A percentile compares a stretch with the other conserved stretches of the same genome.
Conservation (phyloP, 2,797 vertebrate species). For the Distichodus sexfasciatus region DNA sequence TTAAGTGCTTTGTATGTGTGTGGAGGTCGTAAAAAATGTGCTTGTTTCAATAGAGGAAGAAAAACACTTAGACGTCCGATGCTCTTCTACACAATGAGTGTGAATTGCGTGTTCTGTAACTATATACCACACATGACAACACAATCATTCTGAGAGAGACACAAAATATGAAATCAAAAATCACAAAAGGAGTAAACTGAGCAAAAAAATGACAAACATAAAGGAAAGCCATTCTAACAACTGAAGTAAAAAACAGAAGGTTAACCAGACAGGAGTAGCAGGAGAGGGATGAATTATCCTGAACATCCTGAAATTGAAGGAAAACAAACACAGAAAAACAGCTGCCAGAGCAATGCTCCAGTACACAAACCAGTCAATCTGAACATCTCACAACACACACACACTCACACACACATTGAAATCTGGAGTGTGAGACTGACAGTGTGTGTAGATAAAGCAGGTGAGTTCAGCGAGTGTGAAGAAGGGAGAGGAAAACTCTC, state of each 20-base stretch:
- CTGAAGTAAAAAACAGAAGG: too few relatives aligned
- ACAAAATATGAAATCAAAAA: too few relatives aligned
- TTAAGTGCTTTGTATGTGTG: conserved; percentile 7
- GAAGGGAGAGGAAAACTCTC: background rate
- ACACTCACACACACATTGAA: background rate
- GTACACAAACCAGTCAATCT: background rate
- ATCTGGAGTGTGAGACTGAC: background rate
- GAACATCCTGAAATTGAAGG: background rate
- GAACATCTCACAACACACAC: too few relatives aligned
- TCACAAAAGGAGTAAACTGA: too few relatives aligned
- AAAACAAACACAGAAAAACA: background rate
- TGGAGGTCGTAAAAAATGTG: conserved; percentile 1
- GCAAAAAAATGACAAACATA: too few relatives aligned
- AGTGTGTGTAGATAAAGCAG: background rate
- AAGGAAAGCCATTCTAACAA: too few relatives aligned
- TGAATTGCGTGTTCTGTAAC: too few relatives aligned
- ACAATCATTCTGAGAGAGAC: too few relatives aligned
- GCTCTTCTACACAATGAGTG: background rate
- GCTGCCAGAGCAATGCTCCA: background rate
- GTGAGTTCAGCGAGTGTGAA: background rate
- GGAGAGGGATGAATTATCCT: background rate
- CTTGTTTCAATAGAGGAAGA: conserved; percentile 11
- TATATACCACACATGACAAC: too few relatives aligned
- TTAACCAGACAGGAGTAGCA: background rate
- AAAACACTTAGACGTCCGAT: background rate